Evolutionary conservation across 2,113 vertebrate genomes (phyloP).

Genomic region (Coryphaenoides rupestris): DNA sequence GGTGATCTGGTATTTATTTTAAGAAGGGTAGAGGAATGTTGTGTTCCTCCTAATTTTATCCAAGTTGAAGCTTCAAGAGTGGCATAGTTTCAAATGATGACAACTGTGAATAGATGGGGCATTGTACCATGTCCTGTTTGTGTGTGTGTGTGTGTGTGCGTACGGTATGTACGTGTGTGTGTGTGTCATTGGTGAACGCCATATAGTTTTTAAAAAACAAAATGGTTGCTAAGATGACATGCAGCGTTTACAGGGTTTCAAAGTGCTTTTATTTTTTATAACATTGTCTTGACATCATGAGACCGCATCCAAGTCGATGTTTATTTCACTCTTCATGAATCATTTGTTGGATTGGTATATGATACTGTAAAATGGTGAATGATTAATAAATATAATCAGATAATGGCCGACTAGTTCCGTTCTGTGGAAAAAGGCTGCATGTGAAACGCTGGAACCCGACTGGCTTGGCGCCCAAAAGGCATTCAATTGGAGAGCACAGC

Average conservation of each 20-base stretch:
- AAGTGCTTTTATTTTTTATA: conserved; percentile 67
- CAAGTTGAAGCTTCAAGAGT: no score
- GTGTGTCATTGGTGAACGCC: conserved; percentile 31
- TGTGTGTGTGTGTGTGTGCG: no score
- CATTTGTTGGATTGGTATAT: conserved; percentile 50
- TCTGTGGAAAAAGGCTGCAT: no score
- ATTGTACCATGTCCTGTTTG: no score
- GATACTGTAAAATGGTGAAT: conserved; percentile 42
- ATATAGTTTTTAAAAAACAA: conserved; percentile 26
- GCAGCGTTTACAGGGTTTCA: conserved; percentile 54
- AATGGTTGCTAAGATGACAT: conserved; percentile 7
- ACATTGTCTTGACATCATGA: conserved; percentile 54
- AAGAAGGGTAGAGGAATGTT: no score
- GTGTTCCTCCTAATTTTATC: no score
- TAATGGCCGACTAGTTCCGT: not conserved
- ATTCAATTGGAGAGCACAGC: no score
- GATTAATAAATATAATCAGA: conserved; percentile 46
- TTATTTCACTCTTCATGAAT: conserved; percentile 37
- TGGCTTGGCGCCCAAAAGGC: no score
- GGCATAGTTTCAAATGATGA: no score
- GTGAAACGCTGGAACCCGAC: no score
- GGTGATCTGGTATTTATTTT: no score
- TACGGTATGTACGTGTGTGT: no score
- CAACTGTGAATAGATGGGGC: conserved; percentile 38
- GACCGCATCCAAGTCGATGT: conserved; percentile 50